Evolutionary conservation across 1,140 invertebrate species (phyloP), one percentile per base, ranked within the genome.

Genomic region (Holcopasites calliopsidis): DNA sequence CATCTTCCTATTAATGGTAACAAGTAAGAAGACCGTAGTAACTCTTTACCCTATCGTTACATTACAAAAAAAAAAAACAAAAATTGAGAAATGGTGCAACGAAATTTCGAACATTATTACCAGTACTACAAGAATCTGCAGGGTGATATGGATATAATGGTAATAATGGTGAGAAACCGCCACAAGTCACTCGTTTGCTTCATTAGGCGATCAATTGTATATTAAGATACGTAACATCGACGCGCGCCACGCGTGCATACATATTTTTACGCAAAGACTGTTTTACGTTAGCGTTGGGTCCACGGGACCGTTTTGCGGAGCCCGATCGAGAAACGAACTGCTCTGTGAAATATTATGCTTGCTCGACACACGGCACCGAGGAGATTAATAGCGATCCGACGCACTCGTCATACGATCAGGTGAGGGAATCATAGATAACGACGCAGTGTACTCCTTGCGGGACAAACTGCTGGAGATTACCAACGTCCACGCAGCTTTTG

Each of bases 251-350:
- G 58, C 58, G 42, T 35, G 16, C 38, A 71, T 55, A 55, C 60
- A 71, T 71, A 42, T 44, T 71, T 61, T 71, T 62, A 65, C 60
- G 38, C 26, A 65, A 73, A 65, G 60, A 73, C 71, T 73, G 71
- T 65, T 62, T 65, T 26, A 73, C 50, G 26, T 28, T 35, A 26
- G 35, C 50, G 38, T 0, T 44, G 50, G 33, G 60, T 57, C 13
- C 11, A 28, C 21, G 42, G 35, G 26, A 44, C 31, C 47, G 21
- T 52, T 61, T 62, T 72, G n/a, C n/a, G n/a, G n/a, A n/a, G n/a
- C n/a, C n/a, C n/a, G n/a, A n/a, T n/a, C n/a, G n/a, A n/a, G n/a
- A n/a, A n/a, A n/a, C n/a, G n/a, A n/a, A n/a, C n/a, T n/a, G n/a
- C n/a, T n/a, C n/a, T n/a, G n/a, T n/a, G n/a, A n/a, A n/a, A n/a